These are phyloP conservation scores for Peromyscus aztecus DNA, from an alignment of 2,797 vertebrate genomes.

Conservation along the genomic window DNA sequence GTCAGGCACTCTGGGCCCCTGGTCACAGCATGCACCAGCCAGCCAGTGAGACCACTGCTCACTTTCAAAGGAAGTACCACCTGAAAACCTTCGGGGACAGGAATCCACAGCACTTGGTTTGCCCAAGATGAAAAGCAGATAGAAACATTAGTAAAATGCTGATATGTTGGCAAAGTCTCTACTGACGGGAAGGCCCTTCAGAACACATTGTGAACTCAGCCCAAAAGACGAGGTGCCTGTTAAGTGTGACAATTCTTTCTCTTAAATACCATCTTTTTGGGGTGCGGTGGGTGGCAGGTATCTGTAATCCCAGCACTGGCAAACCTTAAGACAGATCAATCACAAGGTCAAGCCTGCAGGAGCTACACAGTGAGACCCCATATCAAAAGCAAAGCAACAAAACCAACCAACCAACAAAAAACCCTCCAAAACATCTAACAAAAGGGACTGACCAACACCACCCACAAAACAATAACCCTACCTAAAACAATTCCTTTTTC, in stretches of 20 bases:
- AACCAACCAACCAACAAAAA: not conserved
- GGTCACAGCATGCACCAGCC: not conserved
- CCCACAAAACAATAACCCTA: not conserved
- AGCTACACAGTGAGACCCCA: not conserved
- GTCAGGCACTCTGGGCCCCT: not conserved
- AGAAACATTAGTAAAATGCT: constrained; percentile 17
- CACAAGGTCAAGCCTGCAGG: not conserved
- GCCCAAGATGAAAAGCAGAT: not conserved
- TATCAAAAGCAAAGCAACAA: not conserved
- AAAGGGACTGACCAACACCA: not conserved
- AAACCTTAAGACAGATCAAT: not conserved
- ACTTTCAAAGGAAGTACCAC: not conserved
- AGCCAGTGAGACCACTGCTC: not conserved
- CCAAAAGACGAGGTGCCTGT: not conserved
- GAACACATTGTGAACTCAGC: not conserved
- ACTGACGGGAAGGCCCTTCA: not conserved
- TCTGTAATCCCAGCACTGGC: not conserved
- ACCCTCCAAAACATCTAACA: not conserved
- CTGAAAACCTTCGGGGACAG: not conserved
- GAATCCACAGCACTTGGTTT: constrained; percentile 14
- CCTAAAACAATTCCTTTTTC: not conserved
- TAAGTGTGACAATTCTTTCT: constrained; percentile 11
- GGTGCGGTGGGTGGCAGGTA: no score
- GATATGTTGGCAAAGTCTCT: not conserved
- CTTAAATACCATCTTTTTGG: not conserved